Evolutionary conservation across 2,113 vertebrate genomes (phyloP).

Genomic region (Dryoscopus gambensis): DNA sequence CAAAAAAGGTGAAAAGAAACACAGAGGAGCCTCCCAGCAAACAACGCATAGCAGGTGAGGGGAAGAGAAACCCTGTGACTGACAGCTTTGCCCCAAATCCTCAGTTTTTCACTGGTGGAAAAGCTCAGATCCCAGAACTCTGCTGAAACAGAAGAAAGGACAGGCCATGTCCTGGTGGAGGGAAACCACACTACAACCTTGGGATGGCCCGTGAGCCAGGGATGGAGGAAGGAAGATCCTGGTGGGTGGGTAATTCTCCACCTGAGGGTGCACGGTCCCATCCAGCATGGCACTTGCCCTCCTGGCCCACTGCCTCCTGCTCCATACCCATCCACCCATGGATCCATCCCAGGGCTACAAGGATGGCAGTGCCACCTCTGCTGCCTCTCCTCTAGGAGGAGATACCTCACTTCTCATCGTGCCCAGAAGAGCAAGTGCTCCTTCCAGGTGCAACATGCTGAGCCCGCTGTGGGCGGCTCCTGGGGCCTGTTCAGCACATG

Average conservation of each 20-base stretch:
- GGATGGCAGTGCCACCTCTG: not conserved
- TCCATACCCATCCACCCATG: accelerated
- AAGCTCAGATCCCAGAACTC: not conserved
- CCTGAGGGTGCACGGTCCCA: accelerated
- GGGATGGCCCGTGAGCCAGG: accelerated
- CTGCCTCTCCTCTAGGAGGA: not conserved
- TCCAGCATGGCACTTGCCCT: accelerated
- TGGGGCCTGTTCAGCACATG: not conserved
- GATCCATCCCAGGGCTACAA: not conserved
- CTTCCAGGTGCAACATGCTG: not conserved
- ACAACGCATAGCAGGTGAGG: not conserved
- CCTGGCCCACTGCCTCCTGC: not conserved
- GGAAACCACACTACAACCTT: not conserved
- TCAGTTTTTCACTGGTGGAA: not conserved
- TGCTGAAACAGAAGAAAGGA: not conserved
- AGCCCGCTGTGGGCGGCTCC: not conserved
- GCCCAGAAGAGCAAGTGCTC: not conserved
- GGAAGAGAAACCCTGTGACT: not conserved
- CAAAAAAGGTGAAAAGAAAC: not conserved
- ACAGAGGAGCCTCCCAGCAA: too few relatives aligned
- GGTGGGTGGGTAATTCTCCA: not conserved
- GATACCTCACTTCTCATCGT: not conserved
- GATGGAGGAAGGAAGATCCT: not conserved
- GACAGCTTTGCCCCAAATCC: not conserved
- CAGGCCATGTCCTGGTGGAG: not conserved